Conservation (phyloP, 1,140 invertebrate genomes). For the Neodiprion virginianus region DNA sequence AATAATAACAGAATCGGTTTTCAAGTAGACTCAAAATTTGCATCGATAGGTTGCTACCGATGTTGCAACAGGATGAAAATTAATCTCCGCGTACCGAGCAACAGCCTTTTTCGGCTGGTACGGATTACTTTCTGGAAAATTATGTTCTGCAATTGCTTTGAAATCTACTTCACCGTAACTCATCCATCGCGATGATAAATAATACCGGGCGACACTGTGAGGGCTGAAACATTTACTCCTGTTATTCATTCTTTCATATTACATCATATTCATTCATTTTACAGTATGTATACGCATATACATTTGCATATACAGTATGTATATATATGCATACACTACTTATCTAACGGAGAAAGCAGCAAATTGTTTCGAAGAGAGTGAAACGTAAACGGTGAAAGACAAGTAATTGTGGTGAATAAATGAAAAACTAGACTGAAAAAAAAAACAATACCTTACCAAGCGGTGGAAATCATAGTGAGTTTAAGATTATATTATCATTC, state of each 20-base stretch:
- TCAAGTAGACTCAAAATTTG: no score
- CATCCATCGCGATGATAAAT: not conserved
- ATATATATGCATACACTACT: not conserved
- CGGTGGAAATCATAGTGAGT: not conserved
- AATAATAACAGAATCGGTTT: no score
- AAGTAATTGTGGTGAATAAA: not conserved
- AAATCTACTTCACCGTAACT: no score
- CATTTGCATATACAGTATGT: not conserved
- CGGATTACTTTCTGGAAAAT: no score
- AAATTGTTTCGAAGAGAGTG: no score
- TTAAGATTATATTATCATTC: not conserved
- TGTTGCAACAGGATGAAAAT: no score
- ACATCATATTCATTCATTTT: slow-evolving; percentile 2
- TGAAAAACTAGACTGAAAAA: not conserved
- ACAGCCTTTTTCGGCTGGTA: no score
- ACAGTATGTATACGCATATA: not conserved
- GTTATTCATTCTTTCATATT: not conserved
- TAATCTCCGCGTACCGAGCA: no score
- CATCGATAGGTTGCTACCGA: no score
- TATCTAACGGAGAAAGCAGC: no score
- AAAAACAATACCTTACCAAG: not conserved
- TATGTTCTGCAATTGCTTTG: no score
- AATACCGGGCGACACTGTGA: not conserved
- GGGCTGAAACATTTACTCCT: not conserved
- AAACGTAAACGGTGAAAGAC: not conserved